Percentiles rank a stretch among this genome's conserved stretches.
Evolutionary conservation across 2,113 vertebrate species (phyloP).

Genomic region (Tychaedon coryphoeus): DNA sequence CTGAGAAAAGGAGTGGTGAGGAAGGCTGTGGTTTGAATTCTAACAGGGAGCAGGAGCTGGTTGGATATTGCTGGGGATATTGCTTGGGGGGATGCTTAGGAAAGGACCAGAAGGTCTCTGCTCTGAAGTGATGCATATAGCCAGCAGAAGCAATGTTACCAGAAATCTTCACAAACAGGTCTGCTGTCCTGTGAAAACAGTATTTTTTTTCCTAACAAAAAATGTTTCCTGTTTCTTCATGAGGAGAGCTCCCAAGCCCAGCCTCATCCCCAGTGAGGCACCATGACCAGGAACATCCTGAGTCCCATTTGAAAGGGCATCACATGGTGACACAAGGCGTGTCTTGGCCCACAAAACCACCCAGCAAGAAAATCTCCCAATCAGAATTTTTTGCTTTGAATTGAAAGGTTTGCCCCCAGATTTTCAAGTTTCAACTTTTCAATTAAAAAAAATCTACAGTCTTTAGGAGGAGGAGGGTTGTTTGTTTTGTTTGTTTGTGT

Average conservation of each 20-base stretch:
- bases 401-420: background rate
- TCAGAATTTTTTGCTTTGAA: background rate
- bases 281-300: background rate
- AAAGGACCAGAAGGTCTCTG: background rate
- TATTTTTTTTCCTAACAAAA: background rate
- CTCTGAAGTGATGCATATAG: background rate
- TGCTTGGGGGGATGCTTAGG: background rate
- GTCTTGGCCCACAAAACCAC: background rate
- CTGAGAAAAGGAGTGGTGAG: background rate
- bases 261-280: background rate
- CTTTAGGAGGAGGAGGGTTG: background rate
- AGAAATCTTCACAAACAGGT: background rate
- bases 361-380: background rate
- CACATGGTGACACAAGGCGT: accelerated
- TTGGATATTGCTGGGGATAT: background rate
- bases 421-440: background rate
- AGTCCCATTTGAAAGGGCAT: background rate
- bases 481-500: background rate
- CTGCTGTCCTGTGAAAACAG: background rate
- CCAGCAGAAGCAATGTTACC: background rate
- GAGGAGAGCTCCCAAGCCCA: background rate
- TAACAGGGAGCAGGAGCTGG: background rate
- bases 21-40: background rate
- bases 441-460: background rate
- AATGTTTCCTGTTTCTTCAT: background rate